Conservation (phyloP, 2,113 vertebrate species). For the Leptobrachium leishanense region DNA sequence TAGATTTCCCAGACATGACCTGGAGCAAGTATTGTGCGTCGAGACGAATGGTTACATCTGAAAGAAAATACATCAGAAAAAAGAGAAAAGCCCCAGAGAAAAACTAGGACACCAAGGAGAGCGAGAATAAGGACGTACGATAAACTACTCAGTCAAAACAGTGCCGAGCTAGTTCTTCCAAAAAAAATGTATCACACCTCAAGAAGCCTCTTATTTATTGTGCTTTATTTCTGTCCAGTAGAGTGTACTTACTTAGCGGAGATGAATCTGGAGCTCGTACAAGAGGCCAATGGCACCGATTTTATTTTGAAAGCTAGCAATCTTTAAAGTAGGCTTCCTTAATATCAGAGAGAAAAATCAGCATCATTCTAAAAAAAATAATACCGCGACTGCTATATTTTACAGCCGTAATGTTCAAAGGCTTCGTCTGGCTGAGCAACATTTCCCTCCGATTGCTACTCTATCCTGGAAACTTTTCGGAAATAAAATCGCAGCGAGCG, state of each 20-base stretch:
- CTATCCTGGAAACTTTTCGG: too few relatives aligned
- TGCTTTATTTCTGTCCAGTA: neutral
- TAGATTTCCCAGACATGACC: neutral
- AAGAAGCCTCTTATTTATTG: neutral
- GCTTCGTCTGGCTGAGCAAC: too few relatives aligned
- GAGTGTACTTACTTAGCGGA: neutral
- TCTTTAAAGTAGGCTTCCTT: neutral
- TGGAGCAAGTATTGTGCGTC: neutral
- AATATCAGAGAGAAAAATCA: too few relatives aligned
- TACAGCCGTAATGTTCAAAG: too few relatives aligned
- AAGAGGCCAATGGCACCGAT: neutral
- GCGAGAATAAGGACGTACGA: neutral
- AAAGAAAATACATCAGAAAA: neutral
- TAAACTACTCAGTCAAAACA: neutral
- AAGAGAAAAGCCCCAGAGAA: neutral
- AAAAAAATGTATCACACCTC: neutral
- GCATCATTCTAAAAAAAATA: too few relatives aligned
- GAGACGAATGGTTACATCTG: neutral
- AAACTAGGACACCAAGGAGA: neutral
- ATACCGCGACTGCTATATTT: too few relatives aligned
- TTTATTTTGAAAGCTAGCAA: neutral
- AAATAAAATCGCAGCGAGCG: too few relatives aligned
- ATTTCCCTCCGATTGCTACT: too few relatives aligned
- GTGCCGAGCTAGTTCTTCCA: neutral
- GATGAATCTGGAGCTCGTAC: neutral